A percentile compares a stretch with the other conserved stretches of the same genome.
Conservation (phyloP, 2,797 vertebrate genomes). For the Peromyscus nudipes region DNA sequence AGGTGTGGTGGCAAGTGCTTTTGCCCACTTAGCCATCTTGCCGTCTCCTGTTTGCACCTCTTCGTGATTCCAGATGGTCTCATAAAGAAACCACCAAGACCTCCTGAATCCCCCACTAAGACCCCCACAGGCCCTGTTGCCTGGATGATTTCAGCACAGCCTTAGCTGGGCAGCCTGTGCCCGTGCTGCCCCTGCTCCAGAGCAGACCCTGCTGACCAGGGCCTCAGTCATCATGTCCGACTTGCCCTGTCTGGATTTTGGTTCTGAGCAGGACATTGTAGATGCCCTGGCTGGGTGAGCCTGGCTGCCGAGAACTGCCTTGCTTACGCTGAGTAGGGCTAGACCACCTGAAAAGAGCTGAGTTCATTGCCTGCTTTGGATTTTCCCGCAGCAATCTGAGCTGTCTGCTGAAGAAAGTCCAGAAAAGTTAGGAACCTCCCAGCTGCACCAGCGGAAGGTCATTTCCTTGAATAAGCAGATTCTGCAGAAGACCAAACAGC, state of each 20-base stretch:
- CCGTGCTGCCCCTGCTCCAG: neutral
- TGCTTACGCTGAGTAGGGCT: neutral
- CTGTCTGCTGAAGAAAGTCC: constrained; percentile 93
- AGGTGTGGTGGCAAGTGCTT: neutral
- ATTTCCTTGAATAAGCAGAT: constrained; percentile 95
- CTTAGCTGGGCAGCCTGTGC: neutral
- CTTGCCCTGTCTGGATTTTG: neutral
- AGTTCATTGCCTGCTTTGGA: neutral
- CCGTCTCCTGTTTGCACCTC: neutral
- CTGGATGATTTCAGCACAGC: neutral
- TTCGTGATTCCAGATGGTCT: neutral
- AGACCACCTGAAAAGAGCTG: neutral
- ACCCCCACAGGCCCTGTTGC: neutral
- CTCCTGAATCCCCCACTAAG: neutral
- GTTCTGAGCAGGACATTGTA: neutral
- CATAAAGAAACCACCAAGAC: neutral
- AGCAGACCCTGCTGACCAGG: too few relatives aligned
- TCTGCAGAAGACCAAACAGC: constrained; percentile 91
- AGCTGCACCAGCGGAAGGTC: constrained; percentile 93
- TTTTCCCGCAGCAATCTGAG: constrained; percentile 90
- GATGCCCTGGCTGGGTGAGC: neutral
- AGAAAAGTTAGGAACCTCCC: constrained; percentile 93
- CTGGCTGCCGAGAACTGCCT: neutral
- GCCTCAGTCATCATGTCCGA: neutral
- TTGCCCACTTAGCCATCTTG: neutral